phyloP scores from a whole-genome alignment of 2,888 invertebrate species.

The Hirtodrosophila confusa region DNA sequence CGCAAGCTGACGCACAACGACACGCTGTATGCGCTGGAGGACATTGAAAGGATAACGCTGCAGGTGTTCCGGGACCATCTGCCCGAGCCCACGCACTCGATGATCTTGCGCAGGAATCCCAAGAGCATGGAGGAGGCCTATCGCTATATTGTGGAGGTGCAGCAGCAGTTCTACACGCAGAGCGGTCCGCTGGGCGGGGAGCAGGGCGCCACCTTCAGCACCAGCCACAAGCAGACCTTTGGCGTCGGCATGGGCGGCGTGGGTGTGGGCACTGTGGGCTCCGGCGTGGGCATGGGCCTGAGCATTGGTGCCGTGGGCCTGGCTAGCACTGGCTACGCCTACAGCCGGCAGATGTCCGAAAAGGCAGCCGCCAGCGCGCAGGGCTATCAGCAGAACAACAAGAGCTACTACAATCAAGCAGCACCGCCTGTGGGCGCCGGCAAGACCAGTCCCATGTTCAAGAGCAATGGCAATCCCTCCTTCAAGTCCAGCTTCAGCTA shows the following conservation, averaged over 20 bases:
- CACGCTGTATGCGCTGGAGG: constrained; percentile 64
- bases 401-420: constrained; percentile 59
- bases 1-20: constrained; percentile 71
- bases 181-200: constrained; percentile 66
- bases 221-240: constrained; percentile 67
- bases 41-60: constrained; percentile 64
- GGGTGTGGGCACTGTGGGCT: constrained; percentile 48
- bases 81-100: constrained; percentile 71
- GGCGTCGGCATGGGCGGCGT: constrained; percentile 56
- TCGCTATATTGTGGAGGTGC: constrained; percentile 72
- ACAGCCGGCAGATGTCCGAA: constrained; percentile 63
- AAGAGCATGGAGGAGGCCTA: constrained; percentile 75
- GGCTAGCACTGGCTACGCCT: constrained; percentile 46
- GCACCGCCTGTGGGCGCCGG: constrained; percentile 66
- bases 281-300: constrained; percentile 60
- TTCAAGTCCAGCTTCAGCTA: constrained; percentile 70
- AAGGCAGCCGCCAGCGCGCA: constrained; percentile 32
- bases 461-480: constrained; percentile 64
- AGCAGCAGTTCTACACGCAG: constrained; percentile 69
- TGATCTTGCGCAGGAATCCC: constrained; percentile 68
- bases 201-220: constrained; percentile 69
- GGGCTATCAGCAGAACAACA: constrained; percentile 34
- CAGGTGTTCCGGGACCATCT: constrained; percentile 70
- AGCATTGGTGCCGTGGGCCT: constrained; percentile 59
- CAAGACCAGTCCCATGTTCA: constrained; percentile 68